A percentile compares a stretch with the other conserved stretches of the same genome.
Conservation (phyloP, 2,888 invertebrate genomes). For the Alcis repandata region DNA sequence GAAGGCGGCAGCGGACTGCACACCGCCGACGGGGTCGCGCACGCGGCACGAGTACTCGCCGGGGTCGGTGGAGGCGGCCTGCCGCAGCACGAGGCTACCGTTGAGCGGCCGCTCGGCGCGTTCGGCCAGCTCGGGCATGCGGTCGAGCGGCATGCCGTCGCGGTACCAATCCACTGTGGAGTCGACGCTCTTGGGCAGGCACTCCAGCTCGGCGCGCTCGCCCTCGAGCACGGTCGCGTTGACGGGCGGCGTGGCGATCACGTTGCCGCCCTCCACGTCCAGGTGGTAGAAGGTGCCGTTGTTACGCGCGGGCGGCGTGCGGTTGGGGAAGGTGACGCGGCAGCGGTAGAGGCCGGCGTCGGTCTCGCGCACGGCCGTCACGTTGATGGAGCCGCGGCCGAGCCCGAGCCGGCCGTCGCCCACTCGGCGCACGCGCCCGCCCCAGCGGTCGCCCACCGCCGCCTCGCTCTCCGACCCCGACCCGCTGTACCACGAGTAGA, state of each 20-base stretch:
- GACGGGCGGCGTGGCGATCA: constrained; percentile 94
- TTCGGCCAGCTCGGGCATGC: constrained; percentile 87
- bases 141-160: constrained; percentile 88
- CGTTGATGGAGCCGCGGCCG: constrained; percentile 91
- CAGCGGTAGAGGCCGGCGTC: constrained; percentile 98
- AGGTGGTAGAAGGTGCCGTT: constrained; percentile 97
- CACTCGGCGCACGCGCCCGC: constrained; percentile 90
- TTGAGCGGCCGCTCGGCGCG: constrained; percentile 89
- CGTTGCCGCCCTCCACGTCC: constrained; percentile 95
- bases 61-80: constrained; percentile 93
- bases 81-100: constrained; percentile 93
- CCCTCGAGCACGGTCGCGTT: constrained; percentile 96
- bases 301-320: constrained; percentile 93
- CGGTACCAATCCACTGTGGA: constrained; percentile 87
- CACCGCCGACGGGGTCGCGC: constrained; percentile 89
- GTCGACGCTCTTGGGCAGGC: constrained; percentile 91
- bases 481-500: constrained; percentile 94
- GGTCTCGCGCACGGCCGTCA: constrained; percentile 94
- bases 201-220: constrained; percentile 92
- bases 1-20: constrained; percentile 93
- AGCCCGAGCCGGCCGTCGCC: constrained; percentile 72
- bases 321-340: constrained; percentile 94
- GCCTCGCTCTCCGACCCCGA: constrained; percentile 70
- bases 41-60: constrained; percentile 96
- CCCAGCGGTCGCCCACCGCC: constrained; percentile 91